Evolutionary conservation across 2,888 invertebrate genomes (phyloP).

Genomic region (Therioaphis trifolii): DNA sequence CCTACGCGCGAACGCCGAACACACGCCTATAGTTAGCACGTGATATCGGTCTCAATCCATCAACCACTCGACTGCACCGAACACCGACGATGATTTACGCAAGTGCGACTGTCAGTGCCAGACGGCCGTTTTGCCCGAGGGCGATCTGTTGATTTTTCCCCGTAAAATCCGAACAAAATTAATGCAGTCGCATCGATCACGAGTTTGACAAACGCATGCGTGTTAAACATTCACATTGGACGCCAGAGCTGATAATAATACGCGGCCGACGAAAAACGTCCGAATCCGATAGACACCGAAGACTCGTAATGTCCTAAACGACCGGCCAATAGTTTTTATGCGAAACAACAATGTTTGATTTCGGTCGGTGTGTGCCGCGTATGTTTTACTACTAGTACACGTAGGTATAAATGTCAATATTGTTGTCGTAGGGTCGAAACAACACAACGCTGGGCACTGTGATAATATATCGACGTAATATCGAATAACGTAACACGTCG

Average conservation of each 20-base stretch:
- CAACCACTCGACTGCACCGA: neutral
- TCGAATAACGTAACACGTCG: neutral
- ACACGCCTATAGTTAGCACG: neutral
- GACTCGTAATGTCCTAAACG: neutral
- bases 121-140: neutral
- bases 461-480: too few relatives aligned
- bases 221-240: too few relatives aligned
- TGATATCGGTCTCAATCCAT: neutral
- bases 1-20: neutral
- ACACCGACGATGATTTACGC: conserved; percentile 2
- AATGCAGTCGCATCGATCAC: neutral
- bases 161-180: neutral
- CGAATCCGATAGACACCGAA: too few relatives aligned
- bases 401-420: too few relatives aligned
- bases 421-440: too few relatives aligned
- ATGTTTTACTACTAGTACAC: too few relatives aligned
- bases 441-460: too few relatives aligned
- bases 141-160: neutral
- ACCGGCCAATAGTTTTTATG: too few relatives aligned
- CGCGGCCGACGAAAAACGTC: neutral
- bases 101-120: neutral
- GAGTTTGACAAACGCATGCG: neutral
- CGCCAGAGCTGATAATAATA: too few relatives aligned
- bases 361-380: too few relatives aligned
- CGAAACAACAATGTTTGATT: too few relatives aligned